Evolutionary conservation across 2,888 invertebrate species (phyloP).

Genomic region (Eugnorisma glareosa): DNA sequence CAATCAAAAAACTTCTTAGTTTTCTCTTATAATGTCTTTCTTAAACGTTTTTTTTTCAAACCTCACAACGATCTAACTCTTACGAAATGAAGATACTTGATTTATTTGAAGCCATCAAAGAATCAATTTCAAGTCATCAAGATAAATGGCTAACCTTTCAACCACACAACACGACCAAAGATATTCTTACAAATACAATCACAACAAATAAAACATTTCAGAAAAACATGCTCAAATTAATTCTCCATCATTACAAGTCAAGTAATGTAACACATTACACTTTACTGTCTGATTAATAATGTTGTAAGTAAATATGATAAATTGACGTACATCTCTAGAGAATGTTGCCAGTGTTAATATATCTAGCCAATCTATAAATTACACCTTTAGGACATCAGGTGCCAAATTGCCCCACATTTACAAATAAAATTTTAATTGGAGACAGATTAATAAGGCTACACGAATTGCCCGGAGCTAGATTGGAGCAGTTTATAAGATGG

Average conservation of each 20-base stretch:
- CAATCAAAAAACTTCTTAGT: neutral
- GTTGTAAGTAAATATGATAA: conserved; percentile 67
- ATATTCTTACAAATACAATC: neutral
- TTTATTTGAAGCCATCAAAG: conserved; percentile 19
- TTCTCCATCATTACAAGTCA: conserved; percentile 38
- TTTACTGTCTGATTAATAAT: conserved; percentile 54
- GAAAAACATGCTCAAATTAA: conserved; percentile 35
- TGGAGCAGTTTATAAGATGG: conserved; percentile 8
- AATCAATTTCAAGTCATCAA: conserved; percentile 26
- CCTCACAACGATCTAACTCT: neutral
- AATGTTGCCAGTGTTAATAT: conserved; percentile 56
- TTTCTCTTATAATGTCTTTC: too few species aligned
- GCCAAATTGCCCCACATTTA: conserved; percentile 55
- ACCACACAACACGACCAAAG: conserved; percentile 16
- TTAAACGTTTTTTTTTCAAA: neutral
- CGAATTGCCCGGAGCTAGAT: conserved; percentile 26
- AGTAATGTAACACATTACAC: conserved; percentile 54
- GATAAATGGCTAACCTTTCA: conserved; percentile 36
- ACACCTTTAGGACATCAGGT: conserved; percentile 54
- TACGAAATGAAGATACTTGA: neutral
- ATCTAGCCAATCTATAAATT: conserved; percentile 55
- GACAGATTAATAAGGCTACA: conserved; percentile 28
- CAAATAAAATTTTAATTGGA: conserved; percentile 51
- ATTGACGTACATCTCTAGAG: conserved; percentile 55
- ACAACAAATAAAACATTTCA: conserved; percentile 33